These are phyloP conservation scores for Choreutis nemorana DNA, from an alignment of 2,888 invertebrate species.

Conservation along the genomic window DNA sequence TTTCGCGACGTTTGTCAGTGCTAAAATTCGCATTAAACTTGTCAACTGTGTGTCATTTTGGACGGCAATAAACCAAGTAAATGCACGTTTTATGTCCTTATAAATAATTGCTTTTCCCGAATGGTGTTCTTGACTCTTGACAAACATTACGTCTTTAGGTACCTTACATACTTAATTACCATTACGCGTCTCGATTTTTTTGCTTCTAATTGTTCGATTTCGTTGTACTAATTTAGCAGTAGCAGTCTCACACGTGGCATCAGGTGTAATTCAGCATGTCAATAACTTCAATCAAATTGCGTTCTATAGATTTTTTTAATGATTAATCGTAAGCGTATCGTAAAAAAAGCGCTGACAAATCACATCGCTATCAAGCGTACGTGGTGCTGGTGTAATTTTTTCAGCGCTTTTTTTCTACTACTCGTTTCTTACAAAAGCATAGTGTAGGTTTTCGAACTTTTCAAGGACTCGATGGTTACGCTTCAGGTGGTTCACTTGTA, in stretches of 20 bases:
- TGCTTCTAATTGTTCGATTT: constrained; percentile 10
- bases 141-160: not conserved
- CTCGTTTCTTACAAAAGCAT: constrained; percentile 34
- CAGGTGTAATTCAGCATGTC: constrained; percentile 25
- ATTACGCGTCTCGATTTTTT: constrained; percentile 1
- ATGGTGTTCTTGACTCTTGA: not conserved
- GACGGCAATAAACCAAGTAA: constrained; percentile 41
- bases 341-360: constrained; percentile 53
- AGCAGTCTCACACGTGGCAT: constrained; percentile 22
- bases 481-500: constrained; percentile 34
- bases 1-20: constrained; percentile 31
- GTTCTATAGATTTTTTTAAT: constrained; percentile 26
- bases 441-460: constrained; percentile 51
- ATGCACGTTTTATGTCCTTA: constrained; percentile 35
- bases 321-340: constrained; percentile 40
- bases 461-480: constrained; percentile 47
- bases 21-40: constrained; percentile 45
- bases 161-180: no score
- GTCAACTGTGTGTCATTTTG: constrained; percentile 36
- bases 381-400: constrained; percentile 25
- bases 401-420: constrained; percentile 28
- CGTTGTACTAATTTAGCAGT: constrained; percentile 15
- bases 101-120: constrained; percentile 2
- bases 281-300: constrained; percentile 31
- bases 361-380: constrained; percentile 36